Evolutionary conservation across 2,113 vertebrate species (phyloP), one percentile per base, ranked within the genome.

Genomic region (Hydrolagus affinis): DNA sequence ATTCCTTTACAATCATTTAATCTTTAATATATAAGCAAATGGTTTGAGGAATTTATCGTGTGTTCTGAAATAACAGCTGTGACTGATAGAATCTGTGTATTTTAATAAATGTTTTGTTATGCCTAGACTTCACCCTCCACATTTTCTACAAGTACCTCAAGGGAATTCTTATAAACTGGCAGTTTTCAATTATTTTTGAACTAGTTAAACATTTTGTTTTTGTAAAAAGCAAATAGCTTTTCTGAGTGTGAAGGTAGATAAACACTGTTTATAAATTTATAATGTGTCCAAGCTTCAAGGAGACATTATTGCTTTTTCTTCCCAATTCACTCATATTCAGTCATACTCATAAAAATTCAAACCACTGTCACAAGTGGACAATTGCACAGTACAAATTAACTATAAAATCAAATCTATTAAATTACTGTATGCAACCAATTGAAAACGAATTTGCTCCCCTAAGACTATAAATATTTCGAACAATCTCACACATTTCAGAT

Each of bases 21-120:
- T 78, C 76, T 78, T 78, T 78, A 78, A 78, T 78, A 78, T 78
- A 15, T 78, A 78, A 62, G 57, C 76, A 78, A 78, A 78, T 60
- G 76, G 21, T 78, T 62, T 62, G 57, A 78, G 76, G 57, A 4
- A 60, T 78, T 78, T 78, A 78, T 78, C 76, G 23, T 23, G 23
- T 62, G 15, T 78, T 60, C 76, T 62, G 11, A 15, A 78, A 78
- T 62, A 78, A 60, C 56, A 62, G 25, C 59, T 25, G 57, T 78
- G n/a, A 25, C 76, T n/a, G 57, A 78, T 78, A 78, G n/a, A 78
- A 78, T 78, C 57, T 78, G 56, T 62, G 76, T 28, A 78, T 62
- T 78, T 78, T 78, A 78, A 60, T 78, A 62, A 78, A 78, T 59
- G 32, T 32, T 56, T 75, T 78, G 59, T 62, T 60, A 62, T 78